Evolutionary conservation across 1,140 invertebrate species (phyloP).

Genomic region (Anastrepha obliqua): DNA sequence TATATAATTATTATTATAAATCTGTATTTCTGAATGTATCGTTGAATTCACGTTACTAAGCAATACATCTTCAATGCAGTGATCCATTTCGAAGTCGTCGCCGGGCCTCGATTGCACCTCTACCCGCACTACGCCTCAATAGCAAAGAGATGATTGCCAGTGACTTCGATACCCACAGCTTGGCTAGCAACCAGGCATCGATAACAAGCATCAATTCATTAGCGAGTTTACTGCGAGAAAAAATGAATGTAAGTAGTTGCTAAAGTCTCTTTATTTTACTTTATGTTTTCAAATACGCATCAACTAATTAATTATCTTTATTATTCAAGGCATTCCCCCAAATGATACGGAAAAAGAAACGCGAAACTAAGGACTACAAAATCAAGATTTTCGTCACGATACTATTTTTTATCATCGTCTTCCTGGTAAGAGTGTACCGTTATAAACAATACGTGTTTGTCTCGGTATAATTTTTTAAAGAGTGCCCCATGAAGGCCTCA

Average conservation of each 20-base stretch:
- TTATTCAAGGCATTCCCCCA: slow-evolving; percentile 72
- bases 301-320: slow-evolving; percentile 13
- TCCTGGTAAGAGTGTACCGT: slow-evolving; percentile 76
- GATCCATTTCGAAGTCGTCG: slow-evolving; percentile 71
- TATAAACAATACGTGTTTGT: not conserved
- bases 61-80: slow-evolving; percentile 57
- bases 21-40: no score
- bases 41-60: not conserved
- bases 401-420: slow-evolving; percentile 86
- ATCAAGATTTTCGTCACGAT: slow-evolving; percentile 86
- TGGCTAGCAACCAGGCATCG: slow-evolving; percentile 76
- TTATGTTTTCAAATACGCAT: not conserved
- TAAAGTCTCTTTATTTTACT: not conserved
- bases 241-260: slow-evolving; percentile 80
- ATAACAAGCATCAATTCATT: slow-evolving; percentile 89
- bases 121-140: slow-evolving; percentile 70
- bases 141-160: slow-evolving; percentile 73
- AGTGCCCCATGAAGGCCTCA: no score
- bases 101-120: slow-evolving; percentile 70
- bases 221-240: slow-evolving; percentile 86
- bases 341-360: slow-evolving; percentile 78
- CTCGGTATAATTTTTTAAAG: no score
- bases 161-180: slow-evolving; percentile 72
- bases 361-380: slow-evolving; percentile 82
- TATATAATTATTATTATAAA: no score